A percentile compares a stretch with the other conserved stretches of the same genome.
Evolutionary conservation across 2,888 invertebrate genomes (phyloP).

Genomic region (Oscheius myriophilus): DNA sequence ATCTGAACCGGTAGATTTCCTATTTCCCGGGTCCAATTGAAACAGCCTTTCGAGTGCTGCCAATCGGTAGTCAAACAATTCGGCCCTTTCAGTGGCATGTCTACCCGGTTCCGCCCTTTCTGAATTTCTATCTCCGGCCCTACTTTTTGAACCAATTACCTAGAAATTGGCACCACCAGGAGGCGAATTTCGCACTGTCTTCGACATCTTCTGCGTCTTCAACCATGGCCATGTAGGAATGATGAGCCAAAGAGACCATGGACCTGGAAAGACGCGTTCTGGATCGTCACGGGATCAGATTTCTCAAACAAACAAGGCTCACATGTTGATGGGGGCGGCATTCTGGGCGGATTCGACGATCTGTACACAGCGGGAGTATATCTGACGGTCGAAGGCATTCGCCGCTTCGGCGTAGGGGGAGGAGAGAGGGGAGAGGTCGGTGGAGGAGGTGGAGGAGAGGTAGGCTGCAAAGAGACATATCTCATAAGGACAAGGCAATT

Average conservation of each 20-base stretch:
- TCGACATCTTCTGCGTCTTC: conserved; percentile 36
- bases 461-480: conserved; percentile 7
- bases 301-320: background rate
- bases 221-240: conserved; percentile 48
- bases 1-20: background rate
- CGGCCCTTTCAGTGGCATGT: conserved; percentile 8
- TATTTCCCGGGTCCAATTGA: conserved; percentile 9
- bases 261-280: conserved; percentile 33
- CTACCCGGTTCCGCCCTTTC: conserved; percentile 15
- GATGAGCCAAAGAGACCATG: conserved; percentile 45
- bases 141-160: conserved; percentile 9
- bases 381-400: conserved; percentile 51
- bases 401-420: conserved; percentile 29
- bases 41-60: conserved; percentile 24
- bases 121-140: background rate
- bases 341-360: conserved; percentile 44
- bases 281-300: background rate
- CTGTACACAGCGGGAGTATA: conserved; percentile 50
- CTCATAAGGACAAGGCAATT: too few relatives aligned
- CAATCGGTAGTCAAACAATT: conserved; percentile 26
- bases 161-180: conserved; percentile 49
- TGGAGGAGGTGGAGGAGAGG: conserved; percentile 9
- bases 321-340: conserved; percentile 9
- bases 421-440: conserved; percentile 2
- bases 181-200: conserved; percentile 44